Conservation (phyloP, 1,140 invertebrate genomes). For the Drosophila yakuba region DNA sequence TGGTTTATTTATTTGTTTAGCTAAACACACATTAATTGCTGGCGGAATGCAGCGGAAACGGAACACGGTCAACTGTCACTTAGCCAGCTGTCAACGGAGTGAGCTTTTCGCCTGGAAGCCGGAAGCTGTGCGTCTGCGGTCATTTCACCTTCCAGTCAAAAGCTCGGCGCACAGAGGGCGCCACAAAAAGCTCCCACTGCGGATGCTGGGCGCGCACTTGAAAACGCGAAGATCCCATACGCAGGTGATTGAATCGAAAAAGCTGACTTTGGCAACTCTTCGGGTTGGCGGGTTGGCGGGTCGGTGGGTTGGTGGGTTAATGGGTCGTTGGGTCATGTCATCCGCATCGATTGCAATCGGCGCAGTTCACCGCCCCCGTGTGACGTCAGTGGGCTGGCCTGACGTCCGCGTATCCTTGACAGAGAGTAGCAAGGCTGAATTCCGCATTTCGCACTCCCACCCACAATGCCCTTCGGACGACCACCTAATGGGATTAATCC, state of each 20-base stretch:
- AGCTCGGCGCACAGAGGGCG: conserved; percentile 30
- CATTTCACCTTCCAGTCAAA: conserved; percentile 27
- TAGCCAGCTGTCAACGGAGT: conserved; percentile 39
- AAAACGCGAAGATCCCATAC: not conserved
- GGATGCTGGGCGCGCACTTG: conserved; percentile 50
- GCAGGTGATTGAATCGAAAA: conserved; percentile 8
- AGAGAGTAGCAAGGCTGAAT: conserved; percentile 39
- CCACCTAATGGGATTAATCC: conserved; percentile 14
- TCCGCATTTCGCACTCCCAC: not conserved
- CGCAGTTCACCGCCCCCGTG: conserved; percentile 14
- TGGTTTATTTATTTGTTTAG: too few species aligned
- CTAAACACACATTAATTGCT: not conserved
- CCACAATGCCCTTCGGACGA: not conserved
- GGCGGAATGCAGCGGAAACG: conserved; percentile 51
- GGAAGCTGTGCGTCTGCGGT: conserved; percentile 56
- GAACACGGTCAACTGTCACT: conserved; percentile 47
- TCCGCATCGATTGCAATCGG: conserved; percentile 1
- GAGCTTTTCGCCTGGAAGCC: conserved; percentile 52
- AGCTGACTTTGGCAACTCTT: not conserved
- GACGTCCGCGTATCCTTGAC: conserved; percentile 1
- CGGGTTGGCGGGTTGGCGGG: not conserved
- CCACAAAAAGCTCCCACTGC: conserved; percentile 28
- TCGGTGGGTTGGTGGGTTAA: not conserved
- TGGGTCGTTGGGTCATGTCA: conserved; percentile 8
- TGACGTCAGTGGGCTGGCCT: conserved; percentile 21